Evolutionary conservation across 1,140 invertebrate genomes (phyloP).

Genomic region (Musca vetustissima): DNA sequence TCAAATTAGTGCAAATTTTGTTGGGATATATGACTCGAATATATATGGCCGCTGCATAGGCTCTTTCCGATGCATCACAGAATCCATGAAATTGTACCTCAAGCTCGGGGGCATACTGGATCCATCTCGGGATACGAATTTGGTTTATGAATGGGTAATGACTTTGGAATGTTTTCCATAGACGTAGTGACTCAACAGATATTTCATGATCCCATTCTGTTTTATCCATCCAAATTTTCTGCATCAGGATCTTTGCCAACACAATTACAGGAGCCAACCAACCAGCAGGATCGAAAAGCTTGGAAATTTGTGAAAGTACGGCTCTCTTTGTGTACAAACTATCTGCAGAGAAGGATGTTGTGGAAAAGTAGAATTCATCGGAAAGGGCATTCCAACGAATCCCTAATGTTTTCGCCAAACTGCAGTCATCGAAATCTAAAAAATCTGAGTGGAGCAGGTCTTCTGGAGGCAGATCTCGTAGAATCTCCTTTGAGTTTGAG

Average conservation of each 20-base stretch:
- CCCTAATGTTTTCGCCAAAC: not conserved
- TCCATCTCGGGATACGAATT: constrained; percentile 29
- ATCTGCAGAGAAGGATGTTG: not conserved
- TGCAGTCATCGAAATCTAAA: not conserved
- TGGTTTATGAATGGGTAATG: not conserved
- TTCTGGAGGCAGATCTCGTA: not conserved
- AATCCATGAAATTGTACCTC: constrained; percentile 39
- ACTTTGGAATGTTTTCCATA: not conserved
- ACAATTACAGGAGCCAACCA: constrained; percentile 54
- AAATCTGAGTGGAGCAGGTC: not conserved
- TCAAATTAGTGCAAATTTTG: not conserved
- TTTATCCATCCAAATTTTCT: constrained; percentile 53
- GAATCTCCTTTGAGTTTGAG: not conserved
- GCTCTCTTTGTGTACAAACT: constrained; percentile 5
- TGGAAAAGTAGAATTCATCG: constrained; percentile 36
- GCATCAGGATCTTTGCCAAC: constrained; percentile 56
- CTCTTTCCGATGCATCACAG: constrained; percentile 45
- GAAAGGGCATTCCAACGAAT: constrained; percentile 18
- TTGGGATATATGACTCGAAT: constrained; percentile 33
- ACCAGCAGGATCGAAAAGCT: constrained; percentile 54
- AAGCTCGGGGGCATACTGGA: constrained; percentile 30
- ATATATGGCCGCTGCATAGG: constrained; percentile 48
- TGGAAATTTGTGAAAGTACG: constrained; percentile 25
- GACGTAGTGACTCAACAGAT: constrained; percentile 20
- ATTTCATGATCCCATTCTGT: constrained; percentile 52